Evolutionary conservation across 2,797 vertebrate species (phyloP).

Genomic region (Lepus oiostolus): DNA sequence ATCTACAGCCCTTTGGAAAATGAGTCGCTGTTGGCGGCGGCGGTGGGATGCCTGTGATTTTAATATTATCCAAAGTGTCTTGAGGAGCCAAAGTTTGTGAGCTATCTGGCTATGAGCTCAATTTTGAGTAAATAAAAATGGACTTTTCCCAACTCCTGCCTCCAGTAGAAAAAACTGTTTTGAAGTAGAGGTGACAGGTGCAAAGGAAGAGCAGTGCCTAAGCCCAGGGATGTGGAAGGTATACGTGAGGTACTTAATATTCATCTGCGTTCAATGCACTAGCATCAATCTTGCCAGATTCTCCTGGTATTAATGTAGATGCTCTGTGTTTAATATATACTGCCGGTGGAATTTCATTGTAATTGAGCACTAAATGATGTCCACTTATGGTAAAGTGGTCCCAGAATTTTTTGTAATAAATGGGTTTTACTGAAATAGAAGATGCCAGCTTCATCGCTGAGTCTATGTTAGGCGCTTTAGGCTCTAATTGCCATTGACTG

Average conservation of each 20-base stretch:
- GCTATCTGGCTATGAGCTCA: slow-evolving; percentile 25
- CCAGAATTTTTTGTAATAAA: slow-evolving; percentile 85
- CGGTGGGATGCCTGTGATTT: slow-evolving; percentile 57
- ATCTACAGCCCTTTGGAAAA: slow-evolving; percentile 78
- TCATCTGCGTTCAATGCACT: slow-evolving; percentile 79
- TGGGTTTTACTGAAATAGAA: slow-evolving; percentile 74
- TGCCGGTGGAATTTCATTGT: slow-evolving; percentile 84
- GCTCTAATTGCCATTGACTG: slow-evolving; percentile 81
- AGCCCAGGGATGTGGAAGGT: slow-evolving; percentile 69
- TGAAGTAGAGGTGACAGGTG: slow-evolving; percentile 74
- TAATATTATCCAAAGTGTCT: slow-evolving; percentile 72
- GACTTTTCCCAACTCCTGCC: slow-evolving; percentile 63
- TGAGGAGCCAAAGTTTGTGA: slow-evolving; percentile 72
- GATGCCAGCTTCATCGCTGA: slow-evolving; percentile 69
- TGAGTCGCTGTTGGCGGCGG: slow-evolving; percentile 48
- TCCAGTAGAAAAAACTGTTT: slow-evolving; percentile 59
- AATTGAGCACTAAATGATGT: slow-evolving; percentile 86
- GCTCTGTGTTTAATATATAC: slow-evolving; percentile 81
- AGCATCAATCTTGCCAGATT: slow-evolving; percentile 83
- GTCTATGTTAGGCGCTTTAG: slow-evolving; percentile 78
- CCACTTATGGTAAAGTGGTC: slow-evolving; percentile 82
- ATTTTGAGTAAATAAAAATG: slow-evolving; percentile 70
- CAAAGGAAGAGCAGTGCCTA: slow-evolving; percentile 47
- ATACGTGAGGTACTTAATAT: slow-evolving; percentile 77
- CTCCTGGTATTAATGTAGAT: slow-evolving; percentile 76